Evolutionary conservation across 2,113 vertebrate species (phyloP).

Genomic region (Rallus limicola): DNA sequence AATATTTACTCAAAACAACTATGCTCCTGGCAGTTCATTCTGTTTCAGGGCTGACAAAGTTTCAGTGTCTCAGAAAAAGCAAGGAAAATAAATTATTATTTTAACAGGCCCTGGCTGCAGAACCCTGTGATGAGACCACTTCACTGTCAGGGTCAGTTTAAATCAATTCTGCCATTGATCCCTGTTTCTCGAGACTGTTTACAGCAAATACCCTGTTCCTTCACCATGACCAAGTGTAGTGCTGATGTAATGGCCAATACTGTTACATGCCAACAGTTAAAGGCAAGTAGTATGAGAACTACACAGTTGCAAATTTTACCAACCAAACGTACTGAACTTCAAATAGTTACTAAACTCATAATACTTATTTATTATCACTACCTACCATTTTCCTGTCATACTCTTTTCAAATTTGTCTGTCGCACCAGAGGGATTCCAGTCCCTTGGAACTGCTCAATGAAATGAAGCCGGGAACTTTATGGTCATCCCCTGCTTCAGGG

Average conservation of each 20-base stretch:
- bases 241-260: background rate
- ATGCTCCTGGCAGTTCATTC: conserved; percentile 3
- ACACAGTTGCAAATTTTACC: background rate
- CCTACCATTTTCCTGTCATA: background rate
- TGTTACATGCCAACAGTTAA: background rate
- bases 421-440: background rate
- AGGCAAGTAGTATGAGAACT: background rate
- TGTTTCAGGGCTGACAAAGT: conserved; percentile 19
- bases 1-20: conserved; percentile 40
- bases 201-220: background rate
- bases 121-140: background rate
- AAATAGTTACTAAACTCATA: background rate
- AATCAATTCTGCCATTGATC: conserved; percentile 8
- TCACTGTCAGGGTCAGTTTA: conserved; percentile 30
- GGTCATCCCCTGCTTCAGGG: fast-evolving
- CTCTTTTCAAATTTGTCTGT: background rate
- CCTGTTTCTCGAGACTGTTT: background rate
- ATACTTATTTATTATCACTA: background rate
- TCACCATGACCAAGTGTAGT: background rate
- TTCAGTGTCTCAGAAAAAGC: conserved; percentile 23
- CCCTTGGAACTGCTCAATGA: background rate
- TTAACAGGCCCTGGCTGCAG: background rate
- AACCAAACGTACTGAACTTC: background rate
- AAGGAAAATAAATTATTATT: background rate
- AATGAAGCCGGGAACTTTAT: background rate